Percentiles rank a stretch among this genome's conserved stretches.
These are phyloP conservation scores for Erinaceus europaeus DNA, from an alignment of 2,113 vertebrate species.

Conservation along the genomic window DNA sequence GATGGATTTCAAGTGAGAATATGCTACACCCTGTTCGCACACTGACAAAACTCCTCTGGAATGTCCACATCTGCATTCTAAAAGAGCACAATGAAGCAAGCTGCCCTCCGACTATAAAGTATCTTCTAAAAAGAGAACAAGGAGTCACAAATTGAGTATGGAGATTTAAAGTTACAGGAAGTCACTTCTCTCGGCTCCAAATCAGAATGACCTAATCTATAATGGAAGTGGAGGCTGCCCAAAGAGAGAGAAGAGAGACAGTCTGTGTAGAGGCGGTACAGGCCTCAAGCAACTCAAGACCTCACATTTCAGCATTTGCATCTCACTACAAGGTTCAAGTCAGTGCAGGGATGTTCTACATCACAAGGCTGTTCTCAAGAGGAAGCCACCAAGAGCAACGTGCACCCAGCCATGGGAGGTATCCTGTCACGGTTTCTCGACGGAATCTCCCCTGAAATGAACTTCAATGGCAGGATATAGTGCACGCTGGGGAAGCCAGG, in stretches of 20 bases:
- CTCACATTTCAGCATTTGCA: background rate
- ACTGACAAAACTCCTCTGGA: background rate
- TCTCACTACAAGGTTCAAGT: background rate
- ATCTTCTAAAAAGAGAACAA: background rate
- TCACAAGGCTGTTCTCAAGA: background rate
- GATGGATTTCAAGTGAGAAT: constrained; percentile 1
- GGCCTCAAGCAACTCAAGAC: background rate
- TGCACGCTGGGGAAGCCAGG: background rate
- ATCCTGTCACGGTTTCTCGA: constrained; percentile 25
- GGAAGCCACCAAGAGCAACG: background rate
- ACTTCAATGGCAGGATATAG: constrained; percentile 58
- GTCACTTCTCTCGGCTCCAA: constrained; percentile 54
- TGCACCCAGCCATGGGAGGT: background rate
- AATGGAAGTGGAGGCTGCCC: constrained; percentile 13
- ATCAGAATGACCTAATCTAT: constrained; percentile 64
- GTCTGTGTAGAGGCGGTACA: background rate
- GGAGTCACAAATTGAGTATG: constrained; percentile 2
- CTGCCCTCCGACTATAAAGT: constrained; percentile 34
- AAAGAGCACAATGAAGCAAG: constrained; percentile 37
- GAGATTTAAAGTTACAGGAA: constrained; percentile 62
- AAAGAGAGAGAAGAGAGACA: background rate
- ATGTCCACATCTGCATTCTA: constrained; percentile 26
- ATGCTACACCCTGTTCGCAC: background rate
- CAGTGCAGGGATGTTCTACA: too few species aligned
- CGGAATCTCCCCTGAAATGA: constrained; percentile 5